Percentiles rank a stretch among this genome's conserved stretches.
Evolutionary conservation across 1,140 invertebrate species (phyloP).

Genomic region (Atta colombica): DNA sequence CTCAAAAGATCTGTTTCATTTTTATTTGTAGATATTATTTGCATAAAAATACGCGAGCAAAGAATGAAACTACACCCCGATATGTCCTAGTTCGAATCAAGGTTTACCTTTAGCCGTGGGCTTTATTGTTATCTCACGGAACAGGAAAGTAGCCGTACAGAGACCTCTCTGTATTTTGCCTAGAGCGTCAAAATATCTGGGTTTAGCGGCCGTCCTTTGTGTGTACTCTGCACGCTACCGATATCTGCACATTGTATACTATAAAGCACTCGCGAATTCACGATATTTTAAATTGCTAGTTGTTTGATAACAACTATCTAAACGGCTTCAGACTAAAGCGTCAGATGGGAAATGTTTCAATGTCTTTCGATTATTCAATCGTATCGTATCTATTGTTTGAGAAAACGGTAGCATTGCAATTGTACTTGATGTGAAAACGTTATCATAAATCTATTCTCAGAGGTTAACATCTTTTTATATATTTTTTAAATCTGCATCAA

Average conservation of each 20-base stretch:
- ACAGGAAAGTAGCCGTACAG: constrained; percentile 39
- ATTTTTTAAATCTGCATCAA: neutral
- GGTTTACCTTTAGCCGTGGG: constrained; percentile 42
- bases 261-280: constrained; percentile 20
- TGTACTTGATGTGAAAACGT: neutral
- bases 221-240: constrained; percentile 50
- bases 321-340: constrained; percentile 50
- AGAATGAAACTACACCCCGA: constrained; percentile 28
- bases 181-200: constrained; percentile 63
- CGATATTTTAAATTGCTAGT: constrained; percentile 62
- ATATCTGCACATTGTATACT: constrained; percentile 35
- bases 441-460: neutral
- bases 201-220: constrained; percentile 59
- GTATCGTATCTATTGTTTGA: constrained; percentile 54
- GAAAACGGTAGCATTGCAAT: neutral
- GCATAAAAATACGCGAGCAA: constrained; percentile 56
- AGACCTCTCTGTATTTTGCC: constrained; percentile 56
- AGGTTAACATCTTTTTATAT: neutral
- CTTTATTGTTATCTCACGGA: constrained; percentile 61
- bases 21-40: constrained; percentile 44
- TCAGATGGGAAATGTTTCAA: constrained; percentile 56
- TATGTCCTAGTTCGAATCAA: constrained; percentile 49
- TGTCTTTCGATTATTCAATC: constrained; percentile 59
- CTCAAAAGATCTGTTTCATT: neutral
- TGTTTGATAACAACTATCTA: constrained; percentile 48